phyloP scores from a whole-genome alignment of 2,113 vertebrate species.

The Meriones unguiculatus region DNA sequence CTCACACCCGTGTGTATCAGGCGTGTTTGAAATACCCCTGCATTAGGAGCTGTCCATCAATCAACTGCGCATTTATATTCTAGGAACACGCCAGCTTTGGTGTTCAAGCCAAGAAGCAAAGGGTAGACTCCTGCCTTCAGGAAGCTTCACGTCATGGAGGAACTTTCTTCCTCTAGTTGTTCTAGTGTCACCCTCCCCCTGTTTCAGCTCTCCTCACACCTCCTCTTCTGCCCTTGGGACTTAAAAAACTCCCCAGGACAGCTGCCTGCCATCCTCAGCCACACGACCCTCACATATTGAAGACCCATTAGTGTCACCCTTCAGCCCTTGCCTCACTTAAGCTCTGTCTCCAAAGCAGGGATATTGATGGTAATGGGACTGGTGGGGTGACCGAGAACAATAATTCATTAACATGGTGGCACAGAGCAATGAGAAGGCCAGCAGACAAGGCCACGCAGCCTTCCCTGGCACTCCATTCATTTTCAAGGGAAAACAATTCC shows the following conservation, averaged over 20 bases:
- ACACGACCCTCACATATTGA: neutral
- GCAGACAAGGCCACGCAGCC: neutral
- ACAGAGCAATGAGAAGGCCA: neutral
- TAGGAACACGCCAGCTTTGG: neutral
- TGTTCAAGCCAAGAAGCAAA: neutral
- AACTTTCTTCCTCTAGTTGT: neutral
- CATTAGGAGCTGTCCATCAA: neutral
- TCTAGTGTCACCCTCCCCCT: neutral
- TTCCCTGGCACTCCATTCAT: conserved; percentile 72
- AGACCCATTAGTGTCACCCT: conserved; percentile 33
- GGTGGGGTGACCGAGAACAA: conserved; percentile 21
- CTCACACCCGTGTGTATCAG: too few species aligned
- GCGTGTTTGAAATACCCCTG: neutral
- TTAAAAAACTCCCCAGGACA: neutral
- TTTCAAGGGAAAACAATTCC: conserved; percentile 74
- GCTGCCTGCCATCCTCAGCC: conserved; percentile 61
- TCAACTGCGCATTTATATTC: neutral
- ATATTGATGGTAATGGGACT: conserved; percentile 51
- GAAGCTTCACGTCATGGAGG: neutral
- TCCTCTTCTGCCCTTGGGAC: neutral
- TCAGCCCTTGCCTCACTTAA: conserved; percentile 1
- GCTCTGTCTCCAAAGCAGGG: neutral
- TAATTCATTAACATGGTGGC: conserved; percentile 59
- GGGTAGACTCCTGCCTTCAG: neutral
- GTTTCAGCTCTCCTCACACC: neutral